Evolutionary conservation across 2,888 invertebrate genomes (phyloP).

Genomic region (Drosophila borealis): DNA sequence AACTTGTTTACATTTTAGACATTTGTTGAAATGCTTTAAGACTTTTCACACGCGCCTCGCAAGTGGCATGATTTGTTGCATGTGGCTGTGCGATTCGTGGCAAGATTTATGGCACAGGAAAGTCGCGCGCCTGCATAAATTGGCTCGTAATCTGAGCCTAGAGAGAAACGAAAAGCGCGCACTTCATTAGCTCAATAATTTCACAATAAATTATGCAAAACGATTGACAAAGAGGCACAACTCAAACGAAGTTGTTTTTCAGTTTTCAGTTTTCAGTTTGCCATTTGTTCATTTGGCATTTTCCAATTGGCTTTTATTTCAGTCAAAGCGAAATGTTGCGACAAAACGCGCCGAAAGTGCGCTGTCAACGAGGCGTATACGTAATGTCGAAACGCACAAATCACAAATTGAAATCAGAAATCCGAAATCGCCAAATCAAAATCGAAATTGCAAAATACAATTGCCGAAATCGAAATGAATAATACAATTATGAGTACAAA

Average conservation of each 20-base stretch:
- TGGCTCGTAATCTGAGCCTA: slow-evolving; percentile 66
- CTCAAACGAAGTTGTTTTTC: slow-evolving; percentile 30
- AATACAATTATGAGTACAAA: slow-evolving; percentile 63
- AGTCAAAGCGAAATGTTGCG: slow-evolving; percentile 46
- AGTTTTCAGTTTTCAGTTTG: slow-evolving; percentile 15
- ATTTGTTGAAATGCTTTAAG: not conserved
- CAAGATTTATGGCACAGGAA: slow-evolving; percentile 70
- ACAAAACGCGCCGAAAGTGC: slow-evolving; percentile 16
- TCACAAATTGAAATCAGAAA: slow-evolving; percentile 30
- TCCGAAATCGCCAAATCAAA: slow-evolving; percentile 36
- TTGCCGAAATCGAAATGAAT: slow-evolving; percentile 72
- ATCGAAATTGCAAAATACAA: slow-evolving; percentile 51
- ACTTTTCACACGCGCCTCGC: slow-evolving; percentile 27
- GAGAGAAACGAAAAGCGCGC: slow-evolving; percentile 43
- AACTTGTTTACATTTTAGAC: not conserved
- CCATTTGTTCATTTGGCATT: slow-evolving; percentile 12
- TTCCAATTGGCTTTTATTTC: slow-evolving; percentile 7
- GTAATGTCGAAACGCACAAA: slow-evolving; percentile 47
- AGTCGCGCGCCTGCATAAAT: slow-evolving; percentile 72
- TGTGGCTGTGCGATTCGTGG: slow-evolving; percentile 56
- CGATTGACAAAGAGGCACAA: slow-evolving; percentile 53
- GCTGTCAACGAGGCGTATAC: slow-evolving; percentile 59
- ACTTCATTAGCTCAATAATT: slow-evolving; percentile 80
- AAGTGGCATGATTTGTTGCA: slow-evolving; percentile 68
- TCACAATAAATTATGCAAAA: slow-evolving; percentile 72